Evolutionary conservation across 2,113 vertebrate species (phyloP), one percentile per base, ranked within the genome.

Genomic region (Gavia stellata): DNA sequence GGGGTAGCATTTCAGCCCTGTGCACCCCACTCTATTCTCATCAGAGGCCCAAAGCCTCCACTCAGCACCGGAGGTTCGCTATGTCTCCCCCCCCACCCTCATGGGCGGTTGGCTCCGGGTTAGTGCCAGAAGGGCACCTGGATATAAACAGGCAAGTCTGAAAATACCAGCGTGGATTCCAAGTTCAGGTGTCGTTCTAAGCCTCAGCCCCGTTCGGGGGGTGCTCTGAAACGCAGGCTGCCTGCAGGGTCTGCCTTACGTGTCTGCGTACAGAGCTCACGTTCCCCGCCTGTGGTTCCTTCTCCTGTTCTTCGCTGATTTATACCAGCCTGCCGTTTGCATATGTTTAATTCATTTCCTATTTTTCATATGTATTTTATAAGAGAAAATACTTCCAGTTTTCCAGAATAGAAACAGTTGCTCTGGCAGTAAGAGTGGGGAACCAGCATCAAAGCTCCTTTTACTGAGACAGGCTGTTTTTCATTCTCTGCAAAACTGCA

Each of bases 401-500:
- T 83, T 62, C 55, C 23, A 4, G 17, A 47, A 25, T 11, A 63
- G 82, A 34, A 84, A 3, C 63, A 53, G 62, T 88, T 88, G 63
- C 55, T 94, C 45, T 88, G 85, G 63, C 82, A 86, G 7, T 94
- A 26, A 45, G 56, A n/a, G 31, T 10, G 31, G 38, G 14, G 44
- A 88, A 67, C 34, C 61, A 59, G 72, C 72, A 67, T 52, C 68
- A 81, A 52, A 88, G 55, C 67, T 73, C 20, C 67, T 93, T 85
- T 62, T 23, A 31, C 68, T 81, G 56, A 83, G 18, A 45, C 75
- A 34, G 71, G 38, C 26, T 91, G 47, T 25, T 74, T 95, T 97
- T 97, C 74, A 77, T 93, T 94, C 71, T 56, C 91, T 83, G 67
- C 72, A 79, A 52, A 66, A 55, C 66, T 78, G 52, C 78, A 49